phyloP scores from a whole-genome alignment of 1,140 invertebrate species.

The Drosophila elegans region DNA sequence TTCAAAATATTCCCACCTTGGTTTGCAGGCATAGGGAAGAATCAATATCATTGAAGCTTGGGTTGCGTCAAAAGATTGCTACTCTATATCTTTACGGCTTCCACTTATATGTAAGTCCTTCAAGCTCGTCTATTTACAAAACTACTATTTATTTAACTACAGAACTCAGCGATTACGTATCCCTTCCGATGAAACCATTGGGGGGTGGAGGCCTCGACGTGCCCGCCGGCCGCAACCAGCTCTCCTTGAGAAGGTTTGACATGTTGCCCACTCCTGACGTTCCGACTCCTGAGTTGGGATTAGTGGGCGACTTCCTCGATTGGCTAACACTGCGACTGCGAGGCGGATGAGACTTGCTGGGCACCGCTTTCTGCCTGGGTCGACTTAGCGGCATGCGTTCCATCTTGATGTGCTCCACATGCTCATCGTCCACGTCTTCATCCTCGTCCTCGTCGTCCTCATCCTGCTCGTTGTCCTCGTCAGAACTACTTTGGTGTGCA shows the following conservation, averaged over 20 bases:
- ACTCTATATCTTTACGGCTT: background rate
- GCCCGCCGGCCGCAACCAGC: conserved; percentile 65
- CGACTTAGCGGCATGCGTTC: conserved; percentile 71
- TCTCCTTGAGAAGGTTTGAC: conserved; percentile 73
- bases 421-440: conserved; percentile 56
- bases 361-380: conserved; percentile 30
- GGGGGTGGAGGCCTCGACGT: conserved; percentile 66
- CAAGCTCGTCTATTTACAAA: conserved; percentile 47
- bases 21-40: conserved; percentile 13
- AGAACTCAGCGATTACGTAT: conserved; percentile 47
- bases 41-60: conserved; percentile 47
- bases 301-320: conserved; percentile 48
- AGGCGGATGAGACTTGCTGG: conserved; percentile 32
- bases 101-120: background rate
- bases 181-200: conserved; percentile 82
- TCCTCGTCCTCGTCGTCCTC: conserved; percentile 58
- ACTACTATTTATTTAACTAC: background rate
- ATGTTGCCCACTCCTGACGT: conserved; percentile 34
- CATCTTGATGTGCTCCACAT: conserved; percentile 75
- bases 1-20: background rate
- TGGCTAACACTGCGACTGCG: conserved; percentile 65
- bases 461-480: conserved; percentile 41
- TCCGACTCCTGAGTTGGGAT: conserved; percentile 18
- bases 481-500: conserved; percentile 38
- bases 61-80: conserved; percentile 62